Evolutionary conservation across 2,888 invertebrate genomes (phyloP).

Genomic region (Plebejus argus): DNA sequence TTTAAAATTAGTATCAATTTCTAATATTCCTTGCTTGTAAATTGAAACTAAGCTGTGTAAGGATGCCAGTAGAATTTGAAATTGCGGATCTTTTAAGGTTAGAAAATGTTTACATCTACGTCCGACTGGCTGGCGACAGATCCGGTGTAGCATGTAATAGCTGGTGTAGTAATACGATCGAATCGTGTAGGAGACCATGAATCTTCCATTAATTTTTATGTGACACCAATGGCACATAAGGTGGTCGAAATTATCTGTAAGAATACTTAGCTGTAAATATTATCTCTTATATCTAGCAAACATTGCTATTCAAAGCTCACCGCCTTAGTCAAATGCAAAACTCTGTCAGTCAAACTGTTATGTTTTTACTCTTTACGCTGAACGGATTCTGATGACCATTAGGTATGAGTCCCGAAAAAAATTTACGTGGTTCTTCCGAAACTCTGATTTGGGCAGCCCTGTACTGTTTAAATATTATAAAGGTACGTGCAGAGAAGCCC

Average conservation of each 20-base stretch:
- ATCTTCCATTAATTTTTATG: neutral
- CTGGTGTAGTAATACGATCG: neutral
- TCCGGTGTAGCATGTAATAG: neutral
- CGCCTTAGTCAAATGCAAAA: no score
- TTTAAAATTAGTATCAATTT: neutral
- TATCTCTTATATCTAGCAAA: neutral
- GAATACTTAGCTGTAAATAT: neutral
- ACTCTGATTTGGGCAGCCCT: neutral
- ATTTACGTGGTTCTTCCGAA: neutral
- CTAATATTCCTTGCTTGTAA: neutral
- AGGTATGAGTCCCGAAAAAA: no score
- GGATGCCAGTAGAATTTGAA: neutral
- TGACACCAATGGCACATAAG: neutral
- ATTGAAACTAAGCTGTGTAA: neutral
- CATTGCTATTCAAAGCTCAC: neutral
- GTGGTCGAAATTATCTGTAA: neutral
- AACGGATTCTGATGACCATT: no score
- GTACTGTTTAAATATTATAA: neutral
- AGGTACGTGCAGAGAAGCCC: slow-evolving; percentile 26
- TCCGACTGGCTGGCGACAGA: slow-evolving; percentile 10
- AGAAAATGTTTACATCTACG: neutral
- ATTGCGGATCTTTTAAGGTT: neutral
- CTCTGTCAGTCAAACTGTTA: no score
- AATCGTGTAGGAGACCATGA: neutral
- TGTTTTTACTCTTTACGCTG: no score